A percentile compares a stretch with the other conserved stretches of the same genome.
These are phyloP conservation scores for Torymus aiolomorphi DNA, from an alignment of 2,888 invertebrate genomes.

Conservation along the genomic window DNA sequence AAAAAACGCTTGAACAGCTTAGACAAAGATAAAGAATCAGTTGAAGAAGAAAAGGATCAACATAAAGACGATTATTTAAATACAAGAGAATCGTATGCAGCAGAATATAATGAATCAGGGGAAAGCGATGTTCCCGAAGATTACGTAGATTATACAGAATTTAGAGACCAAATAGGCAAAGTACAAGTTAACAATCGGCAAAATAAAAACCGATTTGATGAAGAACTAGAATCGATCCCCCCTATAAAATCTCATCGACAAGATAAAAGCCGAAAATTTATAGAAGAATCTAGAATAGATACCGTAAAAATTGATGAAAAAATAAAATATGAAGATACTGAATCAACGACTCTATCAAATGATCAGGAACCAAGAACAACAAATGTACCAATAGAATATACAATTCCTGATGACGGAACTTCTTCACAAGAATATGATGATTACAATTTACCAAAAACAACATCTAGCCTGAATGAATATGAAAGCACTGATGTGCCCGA, in stretches of 20 bases:
- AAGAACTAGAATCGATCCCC: conserved; percentile 6
- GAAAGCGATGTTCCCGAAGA: conserved; percentile 40
- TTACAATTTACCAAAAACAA: conserved; percentile 24
- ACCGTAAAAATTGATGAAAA: conserved; percentile 50
- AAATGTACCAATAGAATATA: conserved; percentile 18
- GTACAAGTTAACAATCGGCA: background rate
- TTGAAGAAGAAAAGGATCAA: conserved; percentile 17
- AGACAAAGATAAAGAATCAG: conserved; percentile 14
- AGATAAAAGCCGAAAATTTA: conserved; percentile 52
- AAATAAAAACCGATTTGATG: conserved; percentile 46
- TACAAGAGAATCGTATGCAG: conserved; percentile 4
- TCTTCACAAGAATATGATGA: conserved; percentile 43
- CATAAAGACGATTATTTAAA: conserved; percentile 27
- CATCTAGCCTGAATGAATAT: background rate
- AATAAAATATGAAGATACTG: conserved; percentile 37
- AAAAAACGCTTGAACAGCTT: conserved; percentile 32
- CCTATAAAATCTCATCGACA: conserved; percentile 41
- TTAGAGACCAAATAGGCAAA: background rate
- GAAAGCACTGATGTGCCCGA: conserved; percentile 12
- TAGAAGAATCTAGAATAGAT: conserved; percentile 21
- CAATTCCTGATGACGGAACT: conserved; percentile 14
- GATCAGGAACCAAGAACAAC: conserved; percentile 9
- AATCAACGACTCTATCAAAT: conserved; percentile 17
- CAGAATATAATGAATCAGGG: conserved; percentile 39
- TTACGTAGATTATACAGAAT: conserved; percentile 45